These are phyloP conservation scores for Proisotoma minuta DNA, from an alignment of 2,888 invertebrate genomes.

Conservation along the genomic window DNA sequence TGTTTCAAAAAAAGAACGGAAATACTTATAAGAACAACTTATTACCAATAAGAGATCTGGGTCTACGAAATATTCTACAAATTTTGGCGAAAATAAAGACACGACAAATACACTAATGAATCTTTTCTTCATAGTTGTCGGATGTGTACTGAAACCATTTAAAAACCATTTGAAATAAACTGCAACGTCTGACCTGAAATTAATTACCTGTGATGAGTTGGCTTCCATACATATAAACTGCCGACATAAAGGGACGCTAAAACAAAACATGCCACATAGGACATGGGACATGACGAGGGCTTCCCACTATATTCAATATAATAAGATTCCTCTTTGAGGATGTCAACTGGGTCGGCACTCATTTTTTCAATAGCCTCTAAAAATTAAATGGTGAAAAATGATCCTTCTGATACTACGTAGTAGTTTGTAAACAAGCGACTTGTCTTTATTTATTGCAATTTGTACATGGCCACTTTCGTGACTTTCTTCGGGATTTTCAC, in stretches of 20 bases:
- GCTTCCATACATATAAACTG: conserved; percentile 82
- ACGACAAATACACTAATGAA: conserved; percentile 80
- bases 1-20: background rate
- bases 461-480: too few relatives aligned
- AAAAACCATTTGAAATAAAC: conserved; percentile 16
- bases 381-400: too few relatives aligned
- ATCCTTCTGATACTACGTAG: too few relatives aligned
- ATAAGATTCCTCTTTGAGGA: too few relatives aligned
- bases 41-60: conserved; percentile 59
- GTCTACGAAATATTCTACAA: conserved; percentile 68
- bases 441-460: too few relatives aligned
- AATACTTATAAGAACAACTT: conserved; percentile 4
- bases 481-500: too few relatives aligned
- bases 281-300: conserved; percentile 58
- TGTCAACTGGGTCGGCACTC: too few relatives aligned
- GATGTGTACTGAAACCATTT: conserved; percentile 70
- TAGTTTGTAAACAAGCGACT: too few relatives aligned
- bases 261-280: conserved; percentile 68
- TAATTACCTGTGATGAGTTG: conserved; percentile 54
- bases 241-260: conserved; percentile 76
- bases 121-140: conserved; percentile 77
- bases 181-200: background rate
- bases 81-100: conserved; percentile 72
- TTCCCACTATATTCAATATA: too few relatives aligned
- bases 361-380: too few relatives aligned